These are phyloP conservation scores for Epinephelus coioides DNA, from an alignment of 2,797 vertebrate species.

Conservation along the genomic window DNA sequence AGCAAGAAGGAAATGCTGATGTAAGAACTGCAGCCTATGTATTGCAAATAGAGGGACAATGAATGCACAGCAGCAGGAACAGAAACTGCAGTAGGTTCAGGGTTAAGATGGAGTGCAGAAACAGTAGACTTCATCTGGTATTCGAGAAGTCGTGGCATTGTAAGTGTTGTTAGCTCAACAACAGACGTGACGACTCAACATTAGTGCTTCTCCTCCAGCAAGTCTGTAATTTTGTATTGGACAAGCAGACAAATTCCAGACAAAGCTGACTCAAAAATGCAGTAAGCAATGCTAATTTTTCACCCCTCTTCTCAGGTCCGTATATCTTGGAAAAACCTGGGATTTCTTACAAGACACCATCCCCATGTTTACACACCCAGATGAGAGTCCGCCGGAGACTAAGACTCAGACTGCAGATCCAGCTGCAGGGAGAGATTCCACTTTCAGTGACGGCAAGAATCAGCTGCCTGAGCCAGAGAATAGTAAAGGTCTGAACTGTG, in stretches of 20 bases:
- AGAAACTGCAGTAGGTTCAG: neutral
- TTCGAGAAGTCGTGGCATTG: neutral
- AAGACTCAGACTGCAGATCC: slow-evolving; percentile 41
- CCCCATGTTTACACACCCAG: slow-evolving; percentile 86
- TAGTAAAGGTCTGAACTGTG: slow-evolving; percentile 52
- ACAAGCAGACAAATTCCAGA: neutral
- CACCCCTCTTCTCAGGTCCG: slow-evolving; percentile 75
- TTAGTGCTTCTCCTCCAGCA: neutral
- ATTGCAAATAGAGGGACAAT: neutral
- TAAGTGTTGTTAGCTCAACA: neutral
- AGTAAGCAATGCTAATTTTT: slow-evolving; percentile 14
- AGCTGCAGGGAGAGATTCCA: slow-evolving; percentile 65
- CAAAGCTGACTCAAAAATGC: neutral
- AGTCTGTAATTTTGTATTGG: neutral
- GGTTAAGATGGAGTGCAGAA: neutral
- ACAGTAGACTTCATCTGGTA: neutral
- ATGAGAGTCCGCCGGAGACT: slow-evolving; percentile 68
- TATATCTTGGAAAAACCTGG: slow-evolving; percentile 86
- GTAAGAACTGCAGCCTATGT: slow-evolving; percentile 1
- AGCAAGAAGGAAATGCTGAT: slow-evolving; percentile 1
- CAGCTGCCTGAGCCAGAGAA: slow-evolving; percentile 69
- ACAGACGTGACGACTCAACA: neutral
- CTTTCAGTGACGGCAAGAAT: slow-evolving; percentile 63
- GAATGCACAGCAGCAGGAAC: slow-evolving; percentile 3
- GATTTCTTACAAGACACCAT: slow-evolving; percentile 87